Evolutionary conservation across 2,888 invertebrate species (phyloP), one percentile per base, ranked within the genome.

Genomic region (Drosophila tanythrix): DNA sequence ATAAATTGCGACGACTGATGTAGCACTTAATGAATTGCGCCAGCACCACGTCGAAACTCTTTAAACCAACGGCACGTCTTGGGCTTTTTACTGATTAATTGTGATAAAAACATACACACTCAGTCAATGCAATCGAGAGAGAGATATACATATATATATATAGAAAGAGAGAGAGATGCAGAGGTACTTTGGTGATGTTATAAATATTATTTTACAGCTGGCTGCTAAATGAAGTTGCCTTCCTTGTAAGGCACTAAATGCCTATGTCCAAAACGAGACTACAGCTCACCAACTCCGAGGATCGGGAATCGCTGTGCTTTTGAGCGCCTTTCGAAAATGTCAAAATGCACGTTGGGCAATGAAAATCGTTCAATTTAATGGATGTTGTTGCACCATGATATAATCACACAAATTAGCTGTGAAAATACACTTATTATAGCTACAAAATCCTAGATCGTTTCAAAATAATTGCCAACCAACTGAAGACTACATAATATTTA

Each of bases 1-100:
- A 82, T 79, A 80, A 79, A 82, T 79, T 79, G 69, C 79, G 75
- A 70, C 66, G 72, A 71, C 76, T 76, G 76, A 52, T 76, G 68
- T 76, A 43, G 77, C 82, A 82, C 69, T 81, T 79, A 81, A 79
- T 81, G 82, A 80, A 82, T 82, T 81, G 82, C 76, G 60, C 74
- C 59, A 72, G 75, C 68, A 62, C 71, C 69, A 70, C 65, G 65
- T 78, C 78, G 79, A 74, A 69, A 29, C 72, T 66, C 69, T 74
- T 69, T 71, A 64, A 67, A 59, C 75, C 66, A 66, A 77, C 62
- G 66, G 70, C 80, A 80, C 76, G 81, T 79, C 76, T 79, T 76
- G 61, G 65, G 57, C 76, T 79, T 76, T 83, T 76, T 66, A 35
- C 77, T 81, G 83, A 83, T 81, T 83, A 74, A 81, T 81, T 80